Conservation (phyloP, 2,113 vertebrate genomes). For the Vulpes vulpes region DNA sequence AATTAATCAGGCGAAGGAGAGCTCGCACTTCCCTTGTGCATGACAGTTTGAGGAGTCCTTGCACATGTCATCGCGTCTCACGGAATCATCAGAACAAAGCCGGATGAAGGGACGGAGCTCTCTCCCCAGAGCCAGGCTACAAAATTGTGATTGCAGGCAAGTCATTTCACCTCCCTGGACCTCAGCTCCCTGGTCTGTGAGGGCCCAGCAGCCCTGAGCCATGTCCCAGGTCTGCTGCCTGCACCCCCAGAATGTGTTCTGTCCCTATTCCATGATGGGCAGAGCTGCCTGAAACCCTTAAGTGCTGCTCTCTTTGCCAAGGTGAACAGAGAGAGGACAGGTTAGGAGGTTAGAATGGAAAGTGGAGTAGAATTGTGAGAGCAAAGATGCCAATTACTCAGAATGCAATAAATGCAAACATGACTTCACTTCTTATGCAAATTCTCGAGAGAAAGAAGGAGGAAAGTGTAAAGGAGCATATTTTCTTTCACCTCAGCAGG, state of each 20-base stretch:
- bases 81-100: not conserved
- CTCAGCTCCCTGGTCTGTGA: not conserved
- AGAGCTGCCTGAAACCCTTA: not conserved
- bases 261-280: not conserved
- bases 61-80: not conserved
- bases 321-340: not conserved
- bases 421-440: constrained; percentile 75
- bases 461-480: not conserved
- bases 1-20: constrained; percentile 59
- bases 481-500: constrained; percentile 83
- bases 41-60: not conserved
- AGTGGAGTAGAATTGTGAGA: constrained; percentile 16
- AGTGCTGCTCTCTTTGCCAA: not conserved
- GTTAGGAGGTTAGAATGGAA: not conserved
- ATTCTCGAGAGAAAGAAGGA: constrained; percentile 71
- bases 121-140: not conserved
- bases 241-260: rapidly evolving
- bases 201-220: rapidly evolving
- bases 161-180: not conserved
- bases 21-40: not conserved
- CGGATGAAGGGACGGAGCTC: not conserved
- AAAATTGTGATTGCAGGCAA: not conserved
- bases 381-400: constrained; percentile 74
- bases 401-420: constrained; percentile 64
- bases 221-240: not conserved